These are phyloP conservation scores for Alaudala cheleensis DNA, from an alignment of 2,113 vertebrate species.

Conservation along the genomic window DNA sequence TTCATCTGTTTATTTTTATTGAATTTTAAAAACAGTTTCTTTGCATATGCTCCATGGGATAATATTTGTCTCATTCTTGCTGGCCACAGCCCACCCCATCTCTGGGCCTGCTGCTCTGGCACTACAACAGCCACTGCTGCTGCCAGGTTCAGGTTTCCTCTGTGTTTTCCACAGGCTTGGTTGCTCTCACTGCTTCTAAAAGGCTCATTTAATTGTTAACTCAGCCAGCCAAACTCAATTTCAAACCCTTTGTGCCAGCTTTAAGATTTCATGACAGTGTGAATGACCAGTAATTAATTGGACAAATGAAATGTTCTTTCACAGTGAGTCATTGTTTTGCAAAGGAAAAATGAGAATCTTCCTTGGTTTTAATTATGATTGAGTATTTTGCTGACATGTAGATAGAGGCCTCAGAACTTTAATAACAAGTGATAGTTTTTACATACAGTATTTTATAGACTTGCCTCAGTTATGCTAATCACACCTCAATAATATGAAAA, in stretches of 20 bases:
- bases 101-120: not conserved
- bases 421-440: not conserved
- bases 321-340: not conserved
- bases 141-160: not conserved
- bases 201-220: not conserved
- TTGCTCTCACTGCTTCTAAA: not conserved
- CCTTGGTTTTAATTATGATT: not conserved
- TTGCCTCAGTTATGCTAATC: not conserved
- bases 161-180: not conserved
- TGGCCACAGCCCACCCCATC: not conserved
- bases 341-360: not conserved
- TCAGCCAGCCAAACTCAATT: not conserved
- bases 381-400: not conserved
- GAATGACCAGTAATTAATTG: not conserved
- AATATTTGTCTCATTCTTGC: not conserved
- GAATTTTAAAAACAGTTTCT: not conserved
- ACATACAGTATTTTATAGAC: not conserved
- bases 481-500: not conserved
- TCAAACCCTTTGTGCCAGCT: not conserved
- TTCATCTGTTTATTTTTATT: constrained; percentile 4
- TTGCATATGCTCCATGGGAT: not conserved
- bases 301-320: not conserved
- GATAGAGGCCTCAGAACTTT: not conserved
- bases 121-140: not conserved
- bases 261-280: not conserved